phyloP scores from a whole-genome alignment of 2,113 vertebrate genomes.

The Oryzias celebensis region DNA sequence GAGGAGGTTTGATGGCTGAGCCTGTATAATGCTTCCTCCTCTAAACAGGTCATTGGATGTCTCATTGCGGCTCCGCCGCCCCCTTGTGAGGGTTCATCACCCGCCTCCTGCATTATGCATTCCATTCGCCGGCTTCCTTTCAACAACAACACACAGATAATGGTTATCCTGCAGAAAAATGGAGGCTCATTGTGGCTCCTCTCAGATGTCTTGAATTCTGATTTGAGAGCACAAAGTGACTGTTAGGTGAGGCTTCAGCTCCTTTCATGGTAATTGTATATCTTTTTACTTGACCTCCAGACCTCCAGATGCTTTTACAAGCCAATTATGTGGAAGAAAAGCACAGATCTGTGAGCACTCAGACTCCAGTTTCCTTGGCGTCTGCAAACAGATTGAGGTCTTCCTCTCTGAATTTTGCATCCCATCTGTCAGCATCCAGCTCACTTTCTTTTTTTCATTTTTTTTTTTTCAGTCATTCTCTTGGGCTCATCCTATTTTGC shows the following conservation, averaged over 20 bases:
- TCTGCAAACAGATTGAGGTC: conserved; percentile 4
- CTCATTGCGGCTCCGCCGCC: conserved; percentile 18
- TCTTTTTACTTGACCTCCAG: conserved; percentile 18
- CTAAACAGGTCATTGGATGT: conserved; percentile 23
- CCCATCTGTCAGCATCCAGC: not conserved
- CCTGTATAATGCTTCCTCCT: conserved; percentile 32
- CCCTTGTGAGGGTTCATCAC: conserved; percentile 36
- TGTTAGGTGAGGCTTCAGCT: not conserved
- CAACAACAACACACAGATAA: conserved; percentile 10
- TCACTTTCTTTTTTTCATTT: not conserved
- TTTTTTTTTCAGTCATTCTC: not conserved
- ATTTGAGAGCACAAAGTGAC: not conserved
- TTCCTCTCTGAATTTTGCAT: not conserved
- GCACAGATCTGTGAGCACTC: conserved; percentile 6
- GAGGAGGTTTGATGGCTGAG: not conserved
- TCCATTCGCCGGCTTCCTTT: conserved; percentile 15
- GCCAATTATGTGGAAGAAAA: conserved; percentile 32
- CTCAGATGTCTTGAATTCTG: conserved; percentile 10
- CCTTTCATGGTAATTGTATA: conserved; percentile 2
- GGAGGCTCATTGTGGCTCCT: conserved; percentile 3
- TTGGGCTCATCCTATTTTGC: not conserved
- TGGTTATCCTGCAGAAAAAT: conserved; percentile 6
- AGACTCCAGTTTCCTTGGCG: conserved; percentile 2
- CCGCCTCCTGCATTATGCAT: conserved; percentile 42
- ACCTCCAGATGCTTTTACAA: conserved; percentile 20